Evolutionary conservation across 2,797 vertebrate genomes (phyloP), one percentile per base, ranked within the genome.

Genomic region (Periparus ater): DNA sequence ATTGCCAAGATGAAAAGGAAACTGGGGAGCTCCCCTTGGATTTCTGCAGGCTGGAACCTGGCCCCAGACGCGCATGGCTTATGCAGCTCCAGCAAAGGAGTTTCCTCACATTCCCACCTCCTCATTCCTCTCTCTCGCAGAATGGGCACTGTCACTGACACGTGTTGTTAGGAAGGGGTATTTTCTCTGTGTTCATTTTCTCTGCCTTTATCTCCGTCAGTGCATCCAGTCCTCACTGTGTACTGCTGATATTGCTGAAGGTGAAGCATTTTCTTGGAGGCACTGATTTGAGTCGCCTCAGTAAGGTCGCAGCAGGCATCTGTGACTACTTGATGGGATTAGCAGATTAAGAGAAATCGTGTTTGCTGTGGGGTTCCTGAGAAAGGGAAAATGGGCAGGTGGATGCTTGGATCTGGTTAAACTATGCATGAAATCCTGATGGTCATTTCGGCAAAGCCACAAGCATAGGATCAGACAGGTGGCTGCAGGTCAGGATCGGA

Each of bases 311-410:
- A 95, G 88, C 85, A 82, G 91, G 85, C 60, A 91, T 88, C 89
- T 95, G 71, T 94, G 95, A 84, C 94, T 93, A 74, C 60, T 93
- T 86, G 87, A 93, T 88, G 94, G 88, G 90, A 96, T 92, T 97
- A 95, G 53, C 81, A 95, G 92, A 90, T 95, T 95, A 95, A 44
- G 62, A 86, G 85, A 91, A 95, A 95, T 75, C 44, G 2, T 81
- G 74, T 89, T 93, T 95, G 48, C 85, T 40, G 50, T 82, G 77
- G 75, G 74, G 67, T 13, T 95, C 62, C 65, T 34, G 58, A 81
- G 75, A 89, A 94, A 91, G 29, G 42, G 34, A 88, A 73, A 83
- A 85, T 0, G 18, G 81, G 53, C 89, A 91, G 62, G 89, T 91
- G 90, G 90, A 72, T 36, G 44, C 58, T 80, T 91, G 90, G 57